Evolutionary conservation across 2,888 invertebrate species (phyloP), one percentile per base, ranked within the genome.

Genomic region (Leistus spinibarbis): DNA sequence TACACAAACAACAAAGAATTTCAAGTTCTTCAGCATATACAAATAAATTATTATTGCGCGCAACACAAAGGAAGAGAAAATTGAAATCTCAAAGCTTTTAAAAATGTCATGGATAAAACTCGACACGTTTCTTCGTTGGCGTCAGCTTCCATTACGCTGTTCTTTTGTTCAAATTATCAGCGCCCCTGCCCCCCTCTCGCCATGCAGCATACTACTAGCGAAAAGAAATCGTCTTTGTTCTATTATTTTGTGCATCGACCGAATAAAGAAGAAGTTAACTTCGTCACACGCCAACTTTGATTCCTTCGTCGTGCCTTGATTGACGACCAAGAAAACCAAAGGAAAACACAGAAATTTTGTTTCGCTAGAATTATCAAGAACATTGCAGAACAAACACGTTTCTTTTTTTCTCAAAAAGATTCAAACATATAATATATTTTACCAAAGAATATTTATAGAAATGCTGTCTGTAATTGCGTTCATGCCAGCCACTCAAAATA

Each of bases 51-150:
- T 73, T 73, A 73, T 73, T 73, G 62, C 67, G 62, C 60, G 62
- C 72, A 66, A 72, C 73, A 73, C 73, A 73, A 73, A 73, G 62
- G 67, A 73, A 66, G 67, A 73, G 67, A 67, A 73, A 73, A 73
- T 73, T 73, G 73, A 67, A 73, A 73, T 73, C 73, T 73, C 73
- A 73, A 73, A 73, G 73, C 73, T 73, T 73, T 73, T 73, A 73
- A 73, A 73, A 73, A 67, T 73, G 67, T 73, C 73, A 66, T 67
- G 73, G 73, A 73, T 73, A 73, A 73, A 73, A 73, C 66, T 66
- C 73, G 73, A 73, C 67, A 67, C 67, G 73, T 73, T 73, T 60
- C 73, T 73, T n/a, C n/a, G n/a, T n/a, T 73, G 67, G 73, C 73
- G 73, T 73, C 73, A 73, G 67, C 73, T 73, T 73, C 73, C 73